Percentiles rank a stretch among this genome's conserved stretches.
These are phyloP conservation scores for Halcyon leucocephala DNA, from an alignment of 2,797 vertebrate genomes.

Conservation along the genomic window DNA sequence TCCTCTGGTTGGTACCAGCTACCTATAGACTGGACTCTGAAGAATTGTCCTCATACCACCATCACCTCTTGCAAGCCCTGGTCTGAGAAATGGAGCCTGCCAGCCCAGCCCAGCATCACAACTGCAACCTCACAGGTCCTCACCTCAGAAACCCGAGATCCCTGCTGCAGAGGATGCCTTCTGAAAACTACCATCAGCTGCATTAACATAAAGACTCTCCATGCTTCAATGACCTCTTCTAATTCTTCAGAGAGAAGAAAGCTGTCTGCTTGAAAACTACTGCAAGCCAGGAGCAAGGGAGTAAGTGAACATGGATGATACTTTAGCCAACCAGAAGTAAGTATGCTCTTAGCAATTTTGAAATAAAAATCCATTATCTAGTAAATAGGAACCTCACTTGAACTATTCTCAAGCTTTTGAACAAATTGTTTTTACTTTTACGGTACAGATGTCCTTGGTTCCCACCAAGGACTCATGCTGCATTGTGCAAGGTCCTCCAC, in stretches of 20 bases:
- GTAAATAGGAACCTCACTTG: neutral
- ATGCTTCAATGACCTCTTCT: neutral
- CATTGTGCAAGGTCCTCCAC: neutral
- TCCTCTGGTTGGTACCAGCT: neutral
- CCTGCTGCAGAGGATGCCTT: neutral
- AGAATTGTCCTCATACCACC: neutral
- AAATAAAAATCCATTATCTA: neutral
- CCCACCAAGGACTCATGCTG: fast-evolving
- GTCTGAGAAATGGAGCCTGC: neutral
- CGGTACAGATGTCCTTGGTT: neutral
- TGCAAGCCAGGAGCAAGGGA: fast-evolving
- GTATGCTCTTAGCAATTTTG: neutral
- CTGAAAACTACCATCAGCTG: neutral
- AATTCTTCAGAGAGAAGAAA: neutral
- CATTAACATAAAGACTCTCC: neutral
- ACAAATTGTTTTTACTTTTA: neutral
- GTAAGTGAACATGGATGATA: neutral
- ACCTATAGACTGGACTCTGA: neutral
- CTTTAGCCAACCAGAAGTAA: neutral
- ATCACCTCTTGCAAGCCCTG: neutral
- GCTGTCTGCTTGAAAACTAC: neutral
- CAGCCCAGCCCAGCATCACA: neutral
- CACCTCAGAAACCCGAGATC: neutral
- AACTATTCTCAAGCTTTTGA: neutral
- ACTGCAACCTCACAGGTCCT: neutral